Evolutionary conservation across 2,888 invertebrate species (phyloP), one percentile per base, ranked within the genome.

Genomic region (Esperia sulphurella): DNA sequence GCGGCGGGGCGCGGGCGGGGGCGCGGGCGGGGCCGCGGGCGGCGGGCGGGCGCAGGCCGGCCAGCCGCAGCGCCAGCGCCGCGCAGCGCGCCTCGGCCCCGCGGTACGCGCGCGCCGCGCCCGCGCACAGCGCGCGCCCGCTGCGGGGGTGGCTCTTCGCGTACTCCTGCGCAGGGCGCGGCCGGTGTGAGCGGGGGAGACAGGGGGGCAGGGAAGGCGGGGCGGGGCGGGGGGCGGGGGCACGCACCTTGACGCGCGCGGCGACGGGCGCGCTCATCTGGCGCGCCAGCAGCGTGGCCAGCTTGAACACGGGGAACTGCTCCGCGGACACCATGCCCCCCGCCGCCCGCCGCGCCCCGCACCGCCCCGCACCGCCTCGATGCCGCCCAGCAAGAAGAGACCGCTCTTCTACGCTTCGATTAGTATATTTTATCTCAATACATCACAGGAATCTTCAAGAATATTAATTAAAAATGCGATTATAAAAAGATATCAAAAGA

Each of bases 311-410:
- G 14, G 78, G 77, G 55, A 77, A 79, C 49, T 61, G 63, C 6
- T 61, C 13, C 42, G 30, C n/a, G 21, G 5, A 21, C 21, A 95
- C 95, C 29, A 59, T 75, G 31, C 67, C 33, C 5, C 10, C 8
- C 31, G 31, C 21, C 21, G 5, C 21, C 21, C 21, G 21, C 21
- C 21, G 3, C 21, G 21, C 21, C 21, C 21, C 21, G 21, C 21
- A 2, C 21, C 21, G 21, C 21, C 21, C 21, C 21, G 21, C 21
- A 21, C 21, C 21, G 21, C 21, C 3, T 2, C 21, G 5, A 2
- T 21, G 21, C 2, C 21, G 5, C 3, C 21, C 21, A 2, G 21
- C 21, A n/a, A n/a, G n/a, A n/a, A n/a, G n/a, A n/a, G n/a, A n/a
- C n/a, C n/a, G n/a, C n/a, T n/a, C n/a, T n/a, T n/a, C n/a, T n/a